A percentile compares a stretch with the other conserved stretches of the same genome.
Conservation (phyloP, 2,888 invertebrate genomes). For the Cerastis rubricosa region DNA sequence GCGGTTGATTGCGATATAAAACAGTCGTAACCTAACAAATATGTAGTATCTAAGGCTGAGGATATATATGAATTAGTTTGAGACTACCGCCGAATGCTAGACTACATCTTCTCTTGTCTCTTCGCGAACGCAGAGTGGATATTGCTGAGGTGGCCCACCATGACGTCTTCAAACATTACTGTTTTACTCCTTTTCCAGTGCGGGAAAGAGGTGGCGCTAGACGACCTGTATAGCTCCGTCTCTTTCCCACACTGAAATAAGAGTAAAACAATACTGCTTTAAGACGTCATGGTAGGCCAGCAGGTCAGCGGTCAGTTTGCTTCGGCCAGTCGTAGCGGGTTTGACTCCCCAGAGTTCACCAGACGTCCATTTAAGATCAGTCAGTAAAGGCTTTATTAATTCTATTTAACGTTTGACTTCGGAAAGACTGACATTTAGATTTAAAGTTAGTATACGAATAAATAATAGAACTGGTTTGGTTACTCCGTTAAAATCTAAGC, state of each 20-base stretch:
- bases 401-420: neutral
- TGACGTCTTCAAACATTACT: too few relatives aligned
- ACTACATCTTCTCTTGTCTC: neutral
- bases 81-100: neutral
- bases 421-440: neutral
- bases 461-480: too few relatives aligned
- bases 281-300: too few relatives aligned
- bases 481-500: too few relatives aligned
- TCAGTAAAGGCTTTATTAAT: neutral
- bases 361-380: neutral
- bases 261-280: too few relatives aligned
- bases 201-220: too few relatives aligned
- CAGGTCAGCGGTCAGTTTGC: neutral
- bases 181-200: too few relatives aligned
- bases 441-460: too few relatives aligned
- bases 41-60: conserved; percentile 26
- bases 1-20: conserved; percentile 50
- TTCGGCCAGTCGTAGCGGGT: neutral
- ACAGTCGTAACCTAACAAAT: conserved; percentile 23
- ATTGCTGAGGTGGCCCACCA: too few relatives aligned
- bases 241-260: too few relatives aligned
- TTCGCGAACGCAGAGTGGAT: neutral
- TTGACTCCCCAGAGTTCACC: too few relatives aligned
- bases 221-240: too few relatives aligned
- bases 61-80: neutral